Evolutionary conservation across 2,113 vertebrate genomes (phyloP), one percentile per base, ranked within the genome.

Genomic region (Triplophysa dalaica): DNA sequence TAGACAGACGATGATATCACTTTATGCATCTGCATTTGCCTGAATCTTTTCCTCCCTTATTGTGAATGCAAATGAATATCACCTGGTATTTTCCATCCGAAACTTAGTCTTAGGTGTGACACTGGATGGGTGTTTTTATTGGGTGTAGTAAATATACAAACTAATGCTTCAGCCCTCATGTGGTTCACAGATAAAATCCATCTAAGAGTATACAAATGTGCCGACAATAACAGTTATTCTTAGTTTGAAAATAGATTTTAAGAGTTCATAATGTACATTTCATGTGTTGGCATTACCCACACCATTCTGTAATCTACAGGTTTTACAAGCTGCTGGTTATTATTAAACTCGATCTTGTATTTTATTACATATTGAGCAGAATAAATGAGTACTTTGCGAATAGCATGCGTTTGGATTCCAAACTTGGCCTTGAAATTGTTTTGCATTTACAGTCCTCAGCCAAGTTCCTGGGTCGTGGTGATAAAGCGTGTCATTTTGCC

Each of bases 61-160:
- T 72, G 60, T 33, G 43, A 50, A 87, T 81, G 70, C 78, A 87
- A 87, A 87, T 87, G 64, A 43, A 60, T 77, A 61, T 83, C 66
- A 77, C 41, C 58, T 68, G 48, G 21, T 56, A 70, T 80, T 81
- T 85, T 83, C 70, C 82, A 54, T 50, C 56, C 29, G 10, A 26
- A 5, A 38, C 33, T 22, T 14, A n/a, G 33, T 62, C 61, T 70
- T 74, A 33, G 7, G 17, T 21, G 66, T 64, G 33, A 38, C 33
- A 38, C 7, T 76, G 70, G 65, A 26, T 76, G 17, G 43, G 33
- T 10, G n/a, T 21, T 79, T 60, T 45, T 77, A 21, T 65, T 41
- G 9, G 58, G 60, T 63, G 50, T 48, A 66, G 62, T 8, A 38
- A 12, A 61, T 70, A 50, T 52, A 19, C 38, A 43, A 62, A 48